Base-by-base conservation (phyloP, 30 jellyfish, hydroid and myxozoan species). In the Pelagia noctiluca region DNA sequence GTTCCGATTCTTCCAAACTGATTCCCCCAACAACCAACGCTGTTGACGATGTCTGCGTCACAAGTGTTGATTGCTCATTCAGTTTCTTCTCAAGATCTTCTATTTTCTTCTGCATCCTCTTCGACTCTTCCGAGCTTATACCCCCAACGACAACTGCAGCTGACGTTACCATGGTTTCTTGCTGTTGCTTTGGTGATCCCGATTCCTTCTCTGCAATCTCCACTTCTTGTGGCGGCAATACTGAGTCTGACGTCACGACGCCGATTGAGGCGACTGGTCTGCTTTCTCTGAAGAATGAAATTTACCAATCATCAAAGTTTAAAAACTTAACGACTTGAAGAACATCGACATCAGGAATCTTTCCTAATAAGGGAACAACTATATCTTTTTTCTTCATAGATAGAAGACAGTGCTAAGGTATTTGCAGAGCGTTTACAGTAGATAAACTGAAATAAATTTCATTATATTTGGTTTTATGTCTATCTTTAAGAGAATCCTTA, bases 261-360 rank as follows among this genome's bases (percentile, higher is more conserved):
- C 84, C 84, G 13, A 81, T 84, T 24, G 91, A 68, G 18, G 84
- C 78, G 49, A 81, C 67, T 35, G 77, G 84, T 35, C 70, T 81
- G 52, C 54, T 50, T 46, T 81, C 84, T 5, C 91, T 81, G 64
- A 18, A 32, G 66, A 28, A 35, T 33, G 63, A 69, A n/a, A n/a
- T n/a, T n/a, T n/a, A n/a, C n/a, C n/a, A n/a, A n/a, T n/a, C n/a
- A n/a, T n/a, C n/a, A n/a, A n/a, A n/a, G n/a, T n/a, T n/a, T n/a
- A n/a, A n/a, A n/a, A n/a, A n/a, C n/a, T n/a, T n/a, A n/a, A n/a
- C n/a, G n/a, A n/a, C n/a, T n/a, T n/a, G n/a, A n/a, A n/a, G n/a
- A n/a, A n/a, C n/a, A n/a, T n/a, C n/a, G n/a, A n/a, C n/a, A n/a
- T n/a, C n/a, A n/a, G n/a, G n/a, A n/a, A n/a, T n/a, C n/a, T n/a